Base-by-base conservation (phyloP, 1,140 invertebrate species). In the Wiebesia pumilae region DNA sequence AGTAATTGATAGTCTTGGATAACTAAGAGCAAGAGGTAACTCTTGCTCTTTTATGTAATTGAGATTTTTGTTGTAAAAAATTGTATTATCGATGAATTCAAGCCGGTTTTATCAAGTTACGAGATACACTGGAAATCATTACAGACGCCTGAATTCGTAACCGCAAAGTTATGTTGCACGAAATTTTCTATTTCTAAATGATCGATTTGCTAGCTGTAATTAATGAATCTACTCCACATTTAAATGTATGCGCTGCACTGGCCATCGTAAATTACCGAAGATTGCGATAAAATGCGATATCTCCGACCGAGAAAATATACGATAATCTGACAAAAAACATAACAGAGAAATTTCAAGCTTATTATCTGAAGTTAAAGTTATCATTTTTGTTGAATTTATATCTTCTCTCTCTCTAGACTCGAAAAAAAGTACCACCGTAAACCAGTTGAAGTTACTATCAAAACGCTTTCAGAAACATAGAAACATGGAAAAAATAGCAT, bases 271-370 rank as follows among this genome's bases (percentile, higher is more conserved):
- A 75, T 75, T 75, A 43, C 71, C 38, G 4, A 75, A 14, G 9
- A 75, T 6, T 75, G 21, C 71, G 71, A 75, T 75, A 75, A 75
- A 35, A 38, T 30, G 65, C 16, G 35, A 21, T 71, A 71, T 71
- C 33, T 69, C 65, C 12, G 30, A 62, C 43, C 14, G 14, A 62
- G 19, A 71, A 71, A 71, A 21, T 35, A 71, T 33, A 38, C 24
- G 69, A 71, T 71, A 75, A 75, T 75, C 7, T 75, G 40, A 43
- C 38, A 75, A 75, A 43, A 75, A 38, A 43, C 30, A 2, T 75
- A 43, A 75, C 43, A 75, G 71, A 75, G 71, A 75, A 75, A 43
- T 75, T 75, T 75, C 24, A 75, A n/a, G 24, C 38, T 73, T 43
- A 27, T 75, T 75, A 75, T 75, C 38, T 75, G 3, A 75, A 75